Conservation (phyloP, 1,140 invertebrate genomes). For the Heliothis subflexa region DNA sequence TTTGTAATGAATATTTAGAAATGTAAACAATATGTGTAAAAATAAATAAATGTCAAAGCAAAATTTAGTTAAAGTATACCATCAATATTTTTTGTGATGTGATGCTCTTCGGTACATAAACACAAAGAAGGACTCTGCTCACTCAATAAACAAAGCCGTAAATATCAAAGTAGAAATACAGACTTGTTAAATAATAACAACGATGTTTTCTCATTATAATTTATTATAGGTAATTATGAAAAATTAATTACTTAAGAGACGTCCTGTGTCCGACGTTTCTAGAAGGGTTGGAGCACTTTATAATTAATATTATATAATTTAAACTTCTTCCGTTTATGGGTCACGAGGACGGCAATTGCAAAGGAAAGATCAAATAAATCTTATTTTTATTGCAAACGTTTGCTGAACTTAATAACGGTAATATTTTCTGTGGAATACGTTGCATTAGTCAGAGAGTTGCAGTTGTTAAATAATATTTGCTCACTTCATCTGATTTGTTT, state of each 20-base stretch:
- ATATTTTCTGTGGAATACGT: constrained; percentile 22
- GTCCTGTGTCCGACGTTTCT: constrained; percentile 28
- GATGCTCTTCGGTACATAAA: too few species aligned
- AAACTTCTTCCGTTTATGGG: constrained; percentile 23
- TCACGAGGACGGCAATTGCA: constrained; percentile 4
- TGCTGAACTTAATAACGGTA: constrained; percentile 8
- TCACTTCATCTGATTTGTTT: background rate
- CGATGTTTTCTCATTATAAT: constrained; percentile 7
- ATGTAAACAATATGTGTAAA: too few species aligned
- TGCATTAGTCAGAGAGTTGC: background rate
- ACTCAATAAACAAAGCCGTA: background rate
- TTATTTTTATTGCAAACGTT: background rate
- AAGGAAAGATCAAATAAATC: constrained; percentile 26
- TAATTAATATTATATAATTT: constrained; percentile 42
- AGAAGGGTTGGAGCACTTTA: constrained; percentile 23
- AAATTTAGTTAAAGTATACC: too few species aligned
- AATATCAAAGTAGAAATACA: background rate
- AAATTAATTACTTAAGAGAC: constrained; percentile 41
- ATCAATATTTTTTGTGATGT: too few species aligned
- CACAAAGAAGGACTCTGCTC: too few species aligned
- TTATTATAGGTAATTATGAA: constrained; percentile 40
- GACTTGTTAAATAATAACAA: constrained; percentile 10
- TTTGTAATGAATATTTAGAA: too few species aligned
- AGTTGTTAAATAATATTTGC: background rate
- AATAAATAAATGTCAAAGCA: too few species aligned